Evolutionary conservation across 1,140 invertebrate species (phyloP).

Genomic region (Stegodyphus dumicola): DNA sequence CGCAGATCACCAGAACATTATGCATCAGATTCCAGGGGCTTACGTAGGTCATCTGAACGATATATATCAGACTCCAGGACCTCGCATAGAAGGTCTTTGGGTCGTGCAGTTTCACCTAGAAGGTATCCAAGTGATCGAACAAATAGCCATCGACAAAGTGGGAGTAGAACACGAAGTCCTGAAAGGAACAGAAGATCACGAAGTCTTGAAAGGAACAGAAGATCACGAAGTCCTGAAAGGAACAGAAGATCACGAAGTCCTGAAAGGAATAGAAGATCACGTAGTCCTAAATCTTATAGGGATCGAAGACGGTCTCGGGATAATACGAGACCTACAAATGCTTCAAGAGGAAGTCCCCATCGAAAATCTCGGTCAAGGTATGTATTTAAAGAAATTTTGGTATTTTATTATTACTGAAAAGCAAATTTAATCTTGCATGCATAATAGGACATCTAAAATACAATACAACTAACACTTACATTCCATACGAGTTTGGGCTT

Average conservation of each 20-base stretch:
- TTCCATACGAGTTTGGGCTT: no score
- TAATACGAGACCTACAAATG: constrained; percentile 7
- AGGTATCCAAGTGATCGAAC: background rate
- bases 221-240: constrained; percentile 25
- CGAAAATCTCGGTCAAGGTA: constrained; percentile 65
- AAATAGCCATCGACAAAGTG: background rate
- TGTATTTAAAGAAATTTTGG: background rate
- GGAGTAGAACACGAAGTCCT: constrained; percentile 16
- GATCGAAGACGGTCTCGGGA: constrained; percentile 31
- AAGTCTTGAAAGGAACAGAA: constrained; percentile 36
- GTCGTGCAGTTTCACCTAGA: background rate
- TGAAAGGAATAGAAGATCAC: constrained; percentile 29
- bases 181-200: constrained; percentile 30
- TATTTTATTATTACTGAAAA: no score
- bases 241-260: constrained; percentile 28
- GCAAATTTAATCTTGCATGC: no score
- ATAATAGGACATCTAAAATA: no score
- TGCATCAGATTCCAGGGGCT: background rate
- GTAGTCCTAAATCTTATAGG: constrained; percentile 15
- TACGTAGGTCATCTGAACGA: background rate
- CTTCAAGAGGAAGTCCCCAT: constrained; percentile 65
- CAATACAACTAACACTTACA: no score
- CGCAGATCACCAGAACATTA: background rate
- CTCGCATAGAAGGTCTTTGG: background rate
- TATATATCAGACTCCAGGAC: background rate